A percentile compares a stretch with the other conserved stretches of the same genome.
Conservation (phyloP, 2,888 invertebrate genomes). For the Andrena bicolor region DNA sequence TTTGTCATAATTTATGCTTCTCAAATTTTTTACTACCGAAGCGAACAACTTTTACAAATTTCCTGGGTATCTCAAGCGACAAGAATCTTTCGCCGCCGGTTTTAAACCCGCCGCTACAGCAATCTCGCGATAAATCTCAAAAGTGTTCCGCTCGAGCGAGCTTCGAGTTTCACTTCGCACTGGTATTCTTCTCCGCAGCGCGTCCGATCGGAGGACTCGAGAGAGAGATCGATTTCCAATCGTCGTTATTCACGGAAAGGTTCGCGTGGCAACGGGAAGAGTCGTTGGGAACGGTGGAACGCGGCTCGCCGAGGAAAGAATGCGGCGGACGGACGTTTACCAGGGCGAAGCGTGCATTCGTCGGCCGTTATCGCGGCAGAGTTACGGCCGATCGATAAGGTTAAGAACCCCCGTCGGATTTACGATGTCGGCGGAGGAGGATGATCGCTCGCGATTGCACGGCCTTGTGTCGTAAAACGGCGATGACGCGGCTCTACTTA, state of each 20-base stretch:
- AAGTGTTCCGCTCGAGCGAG: too few species aligned
- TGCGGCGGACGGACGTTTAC: slow-evolving; percentile 32
- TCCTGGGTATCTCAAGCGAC: too few species aligned
- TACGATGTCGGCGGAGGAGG: slow-evolving; percentile 81
- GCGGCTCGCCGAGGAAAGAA: slow-evolving; percentile 38
- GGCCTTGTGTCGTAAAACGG: slow-evolving; percentile 84
- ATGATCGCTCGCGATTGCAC: slow-evolving; percentile 84
- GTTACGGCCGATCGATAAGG: slow-evolving; percentile 79
- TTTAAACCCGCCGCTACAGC: too few species aligned
- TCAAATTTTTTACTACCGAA: too few species aligned
- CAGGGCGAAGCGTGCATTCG: slow-evolving; percentile 59
- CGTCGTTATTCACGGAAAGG: background rate
- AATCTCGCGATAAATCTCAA: too few species aligned
- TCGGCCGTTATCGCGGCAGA: slow-evolving; percentile 61
- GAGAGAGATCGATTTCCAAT: background rate
- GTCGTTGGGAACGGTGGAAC: slow-evolving; percentile 3
- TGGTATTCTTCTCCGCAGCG: too few species aligned
- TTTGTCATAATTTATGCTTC: too few species aligned
- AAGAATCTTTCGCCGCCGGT: too few species aligned
- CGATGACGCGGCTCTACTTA: slow-evolving; percentile 71
- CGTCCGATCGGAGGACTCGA: too few species aligned
- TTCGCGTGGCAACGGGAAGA: slow-evolving; percentile 4
- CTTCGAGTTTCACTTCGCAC: too few species aligned
- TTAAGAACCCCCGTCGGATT: slow-evolving; percentile 82
- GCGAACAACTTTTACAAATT: too few species aligned